These are phyloP conservation scores for Drosophila lini DNA, from an alignment of 1,140 invertebrate species.

Conservation along the genomic window DNA sequence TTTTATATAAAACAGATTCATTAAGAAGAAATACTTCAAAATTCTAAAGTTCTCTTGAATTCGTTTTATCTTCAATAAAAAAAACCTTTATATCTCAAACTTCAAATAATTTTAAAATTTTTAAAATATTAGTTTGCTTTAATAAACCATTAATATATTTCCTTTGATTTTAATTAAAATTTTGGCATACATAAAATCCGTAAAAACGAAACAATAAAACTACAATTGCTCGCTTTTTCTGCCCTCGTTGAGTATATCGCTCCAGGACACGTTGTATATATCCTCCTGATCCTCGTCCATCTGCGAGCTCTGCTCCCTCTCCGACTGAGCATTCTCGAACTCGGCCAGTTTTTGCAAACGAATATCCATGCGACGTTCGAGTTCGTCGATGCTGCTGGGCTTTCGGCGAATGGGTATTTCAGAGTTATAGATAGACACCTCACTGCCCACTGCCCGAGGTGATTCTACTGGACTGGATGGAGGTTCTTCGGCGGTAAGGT, in stretches of 20 bases:
- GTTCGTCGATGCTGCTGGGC: slow-evolving; percentile 12
- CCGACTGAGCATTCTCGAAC: slow-evolving; percentile 47
- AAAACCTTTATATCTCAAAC: too few relatives aligned
- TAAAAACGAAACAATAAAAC: neutral
- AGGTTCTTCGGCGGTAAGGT: neutral
- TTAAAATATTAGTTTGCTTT: neutral
- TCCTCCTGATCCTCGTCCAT: slow-evolving; percentile 1
- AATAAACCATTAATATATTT: neutral
- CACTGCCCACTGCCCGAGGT: neutral
- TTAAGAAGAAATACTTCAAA: too few relatives aligned
- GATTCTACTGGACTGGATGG: neutral
- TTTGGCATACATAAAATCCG: neutral
- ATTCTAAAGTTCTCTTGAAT: too few relatives aligned
- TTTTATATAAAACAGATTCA: too few relatives aligned
- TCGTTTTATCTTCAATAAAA: too few relatives aligned
- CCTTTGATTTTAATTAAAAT: neutral
- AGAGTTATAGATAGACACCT: neutral
- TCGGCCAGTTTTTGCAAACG: slow-evolving; percentile 47
- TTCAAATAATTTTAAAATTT: neutral
- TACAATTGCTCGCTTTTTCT: slow-evolving; percentile 10
- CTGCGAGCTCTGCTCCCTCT: neutral
- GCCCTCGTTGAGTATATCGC: slow-evolving; percentile 18
- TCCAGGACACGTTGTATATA: slow-evolving; percentile 11
- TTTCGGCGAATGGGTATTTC: neutral
- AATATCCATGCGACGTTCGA: slow-evolving; percentile 41